phyloP scores from a whole-genome alignment of 2,888 invertebrate species.

The Hybos culiciformis region DNA sequence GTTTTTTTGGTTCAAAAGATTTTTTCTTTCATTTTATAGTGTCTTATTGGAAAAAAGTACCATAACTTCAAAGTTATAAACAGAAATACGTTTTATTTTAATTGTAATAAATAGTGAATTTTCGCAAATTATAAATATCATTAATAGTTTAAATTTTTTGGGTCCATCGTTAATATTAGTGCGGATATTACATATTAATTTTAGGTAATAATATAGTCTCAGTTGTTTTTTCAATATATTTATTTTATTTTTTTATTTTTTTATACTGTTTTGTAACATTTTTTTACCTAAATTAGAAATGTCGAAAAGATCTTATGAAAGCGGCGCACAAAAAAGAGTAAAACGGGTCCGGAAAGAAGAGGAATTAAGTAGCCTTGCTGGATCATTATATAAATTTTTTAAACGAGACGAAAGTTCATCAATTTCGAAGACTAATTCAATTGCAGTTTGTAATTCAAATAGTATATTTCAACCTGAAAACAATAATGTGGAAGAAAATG shows the following conservation, averaged over 20 bases:
- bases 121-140: too few species aligned
- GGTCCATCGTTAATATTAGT: too few species aligned
- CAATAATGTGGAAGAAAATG: conserved; percentile 2
- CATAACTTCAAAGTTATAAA: not conserved
- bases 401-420: not conserved
- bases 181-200: too few species aligned
- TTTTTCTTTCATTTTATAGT: not conserved
- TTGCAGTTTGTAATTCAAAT: not conserved
- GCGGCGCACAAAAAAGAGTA: not conserved
- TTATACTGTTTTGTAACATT: not conserved
- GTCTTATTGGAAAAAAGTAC: not conserved
- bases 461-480: too few species aligned
- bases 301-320: conserved; percentile 1
- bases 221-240: not conserved
- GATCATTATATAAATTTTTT: conserved; percentile 1
- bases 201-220: not conserved
- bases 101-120: too few species aligned
- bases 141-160: too few species aligned
- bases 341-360: not conserved
- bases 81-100: conserved; percentile 1
- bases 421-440: conserved; percentile 1
- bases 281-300: conserved; percentile 1
- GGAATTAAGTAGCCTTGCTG: not conserved
- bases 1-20: not conserved
- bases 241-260: not conserved